Evolutionary conservation across 2,888 invertebrate species (phyloP).

Genomic region (Amiota minor): DNA sequence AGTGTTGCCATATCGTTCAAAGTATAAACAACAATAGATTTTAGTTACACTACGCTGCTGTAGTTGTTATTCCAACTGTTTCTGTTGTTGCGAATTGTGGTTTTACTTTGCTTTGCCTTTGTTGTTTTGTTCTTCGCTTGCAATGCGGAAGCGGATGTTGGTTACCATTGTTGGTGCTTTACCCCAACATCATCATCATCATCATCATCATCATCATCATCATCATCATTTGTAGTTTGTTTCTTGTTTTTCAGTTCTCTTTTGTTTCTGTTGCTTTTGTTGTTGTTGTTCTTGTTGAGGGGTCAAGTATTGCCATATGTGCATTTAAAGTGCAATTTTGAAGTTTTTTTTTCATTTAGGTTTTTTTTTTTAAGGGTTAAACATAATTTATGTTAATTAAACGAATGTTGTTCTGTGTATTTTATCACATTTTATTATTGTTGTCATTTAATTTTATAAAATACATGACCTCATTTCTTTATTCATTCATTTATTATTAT

Average conservation of each 20-base stretch:
- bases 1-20: conserved; percentile 38
- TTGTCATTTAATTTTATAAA: background rate
- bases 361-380: no score
- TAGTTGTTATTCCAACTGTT: conserved; percentile 6
- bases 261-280: no score
- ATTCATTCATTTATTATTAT: background rate
- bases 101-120: conserved; percentile 17
- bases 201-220: no score
- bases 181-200: no score
- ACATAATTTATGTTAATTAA: no score
- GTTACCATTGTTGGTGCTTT: conserved; percentile 22
- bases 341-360: no score
- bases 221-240: conserved; percentile 2
- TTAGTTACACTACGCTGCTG: conserved; percentile 22
- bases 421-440: no score
- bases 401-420: no score
- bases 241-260: background rate
- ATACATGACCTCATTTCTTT: background rate
- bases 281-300: background rate
- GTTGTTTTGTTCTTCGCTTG: conserved; percentile 8
- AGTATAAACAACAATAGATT: conserved; percentile 25
- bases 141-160: conserved; percentile 33
- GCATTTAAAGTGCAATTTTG: no score
- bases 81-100: conserved; percentile 19
- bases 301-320: conserved; percentile 10